These are phyloP conservation scores for Prosapia bicincta DNA, from an alignment of 2,888 invertebrate species.

Conservation along the genomic window DNA sequence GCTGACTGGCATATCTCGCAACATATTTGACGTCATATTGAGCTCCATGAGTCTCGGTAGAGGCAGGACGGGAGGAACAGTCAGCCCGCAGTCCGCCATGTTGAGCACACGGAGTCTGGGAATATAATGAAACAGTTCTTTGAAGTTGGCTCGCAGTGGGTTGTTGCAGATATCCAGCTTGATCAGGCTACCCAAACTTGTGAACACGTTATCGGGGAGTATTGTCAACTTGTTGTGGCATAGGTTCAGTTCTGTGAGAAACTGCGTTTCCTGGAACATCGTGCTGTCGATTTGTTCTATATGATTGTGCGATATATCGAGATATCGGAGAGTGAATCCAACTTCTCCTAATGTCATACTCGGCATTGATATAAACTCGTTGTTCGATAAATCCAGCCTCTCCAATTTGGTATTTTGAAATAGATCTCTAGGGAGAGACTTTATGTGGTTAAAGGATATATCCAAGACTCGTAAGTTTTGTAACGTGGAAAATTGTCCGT, in stretches of 20 bases:
- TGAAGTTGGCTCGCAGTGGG: conserved; percentile 77
- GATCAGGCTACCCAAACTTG: conserved; percentile 72
- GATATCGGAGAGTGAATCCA: conserved; percentile 71
- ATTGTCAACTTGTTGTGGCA: conserved; percentile 78
- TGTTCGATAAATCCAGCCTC: conserved; percentile 73
- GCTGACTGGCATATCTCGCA: conserved; percentile 65
- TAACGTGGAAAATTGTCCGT: conserved; percentile 75
- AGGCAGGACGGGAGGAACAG: conserved; percentile 68
- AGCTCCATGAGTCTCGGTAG: conserved; percentile 73
- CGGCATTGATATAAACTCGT: conserved; percentile 76
- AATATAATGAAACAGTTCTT: conserved; percentile 82
- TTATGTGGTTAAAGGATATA: conserved; percentile 67
- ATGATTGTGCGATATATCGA: conserved; percentile 74
- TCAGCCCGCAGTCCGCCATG: conserved; percentile 73
- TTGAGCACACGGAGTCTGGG: conserved; percentile 75
- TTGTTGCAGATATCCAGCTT: conserved; percentile 78
- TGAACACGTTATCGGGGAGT: conserved; percentile 84
- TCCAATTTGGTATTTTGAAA: conserved; percentile 77
- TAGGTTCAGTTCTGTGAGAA: conserved; percentile 71
- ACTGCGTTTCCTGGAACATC: conserved; percentile 79
- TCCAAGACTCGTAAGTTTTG: conserved; percentile 69
- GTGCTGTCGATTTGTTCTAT: conserved; percentile 85
- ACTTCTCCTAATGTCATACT: conserved; percentile 73
- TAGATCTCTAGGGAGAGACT: conserved; percentile 70
- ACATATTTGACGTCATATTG: conserved; percentile 74